Evolutionary conservation across 2,797 vertebrate species (phyloP), one percentile per base, ranked within the genome.

Genomic region (Gephyroberyx darwinii): DNA sequence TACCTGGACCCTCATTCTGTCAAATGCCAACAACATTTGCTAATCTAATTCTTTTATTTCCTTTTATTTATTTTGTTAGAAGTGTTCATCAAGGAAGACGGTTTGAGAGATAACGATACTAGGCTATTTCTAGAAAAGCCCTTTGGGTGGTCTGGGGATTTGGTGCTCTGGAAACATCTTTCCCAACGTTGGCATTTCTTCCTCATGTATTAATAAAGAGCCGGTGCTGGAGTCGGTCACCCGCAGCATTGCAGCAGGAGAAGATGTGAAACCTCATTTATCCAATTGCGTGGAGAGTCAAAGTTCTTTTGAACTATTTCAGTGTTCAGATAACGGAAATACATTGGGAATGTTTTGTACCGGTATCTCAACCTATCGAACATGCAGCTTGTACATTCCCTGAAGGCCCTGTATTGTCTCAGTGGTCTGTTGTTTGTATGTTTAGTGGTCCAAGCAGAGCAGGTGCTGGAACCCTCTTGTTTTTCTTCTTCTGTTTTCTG

Each of bases 151-250:
- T 71, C n/a, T 13, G 50, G 26, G 57, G 61, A 62, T 69, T 65
- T 65, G 33, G 14, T 39, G 19, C n/a, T 22, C 39, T 45, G 55
- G 33, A 76, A 76, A 72, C 67, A 63, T 70, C 2, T 61, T 73
- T 71, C 71, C 60, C 47, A 75, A 53, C 61, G 5, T 14, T 61
- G 47, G 12, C 30, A 53, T 69, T 68, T 78, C 66, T 66, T 71
- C 31, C 52, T 81, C 65, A 81, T 85, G 74, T 80, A 78, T 84
- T 83, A 83, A 77, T 84, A 75, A 83, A 77, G 65, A 66, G 53
- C 19, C 5, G 62, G 22, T 80, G 65, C 73, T 69, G 65, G 63
- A 72, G 71, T 77, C 41, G 66, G 65, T 72, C 50, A 66, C n/a
- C 62, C 64, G 66, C 58, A 81, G 51, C 43, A 22, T 54, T 69